Evolutionary conservation across 2,797 vertebrate genomes (phyloP).

Genomic region (Philypnodon macrostomus): DNA sequence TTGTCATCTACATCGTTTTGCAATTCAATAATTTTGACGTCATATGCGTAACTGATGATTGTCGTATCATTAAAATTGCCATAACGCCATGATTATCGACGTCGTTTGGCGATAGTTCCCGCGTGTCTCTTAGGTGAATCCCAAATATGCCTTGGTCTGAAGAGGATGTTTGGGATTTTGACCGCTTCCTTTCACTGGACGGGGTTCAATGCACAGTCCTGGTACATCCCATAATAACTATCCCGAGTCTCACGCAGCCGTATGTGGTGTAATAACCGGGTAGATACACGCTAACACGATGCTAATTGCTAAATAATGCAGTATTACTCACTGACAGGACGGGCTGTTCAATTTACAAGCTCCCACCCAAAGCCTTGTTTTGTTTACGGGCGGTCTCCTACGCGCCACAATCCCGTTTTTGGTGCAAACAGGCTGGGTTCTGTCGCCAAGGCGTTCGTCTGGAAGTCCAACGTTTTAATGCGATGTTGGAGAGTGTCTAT

Average conservation of each 20-base stretch:
- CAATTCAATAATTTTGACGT: constrained; percentile 1
- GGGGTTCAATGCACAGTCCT: constrained; percentile 68
- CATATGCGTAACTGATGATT: neutral
- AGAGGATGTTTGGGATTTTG: constrained; percentile 8
- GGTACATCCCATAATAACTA: constrained; percentile 67
- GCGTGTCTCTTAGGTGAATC: neutral
- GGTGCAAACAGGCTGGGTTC: constrained; percentile 45
- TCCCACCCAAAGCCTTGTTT: constrained; percentile 45
- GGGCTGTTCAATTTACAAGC: constrained; percentile 18
- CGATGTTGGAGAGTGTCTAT: constrained; percentile 40
- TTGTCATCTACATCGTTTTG: constrained; percentile 6
- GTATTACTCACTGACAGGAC: constrained; percentile 33
- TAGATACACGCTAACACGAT: neutral
- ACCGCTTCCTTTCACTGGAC: constrained; percentile 61
- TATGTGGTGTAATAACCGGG: constrained; percentile 39
- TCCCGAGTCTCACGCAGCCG: constrained; percentile 50
- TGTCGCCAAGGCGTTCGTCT: constrained; percentile 27
- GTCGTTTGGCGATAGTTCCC: neutral
- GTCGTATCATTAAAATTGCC: neutral
- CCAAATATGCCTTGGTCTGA: neutral
- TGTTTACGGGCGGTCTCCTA: constrained; percentile 66
- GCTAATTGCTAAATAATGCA: constrained; percentile 23
- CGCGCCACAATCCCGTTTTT: constrained; percentile 37
- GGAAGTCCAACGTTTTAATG: too few species aligned
- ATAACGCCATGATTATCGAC: neutral